Base-by-base conservation (phyloP, 2,113 vertebrate genomes). In the Rhea americana region DNA sequence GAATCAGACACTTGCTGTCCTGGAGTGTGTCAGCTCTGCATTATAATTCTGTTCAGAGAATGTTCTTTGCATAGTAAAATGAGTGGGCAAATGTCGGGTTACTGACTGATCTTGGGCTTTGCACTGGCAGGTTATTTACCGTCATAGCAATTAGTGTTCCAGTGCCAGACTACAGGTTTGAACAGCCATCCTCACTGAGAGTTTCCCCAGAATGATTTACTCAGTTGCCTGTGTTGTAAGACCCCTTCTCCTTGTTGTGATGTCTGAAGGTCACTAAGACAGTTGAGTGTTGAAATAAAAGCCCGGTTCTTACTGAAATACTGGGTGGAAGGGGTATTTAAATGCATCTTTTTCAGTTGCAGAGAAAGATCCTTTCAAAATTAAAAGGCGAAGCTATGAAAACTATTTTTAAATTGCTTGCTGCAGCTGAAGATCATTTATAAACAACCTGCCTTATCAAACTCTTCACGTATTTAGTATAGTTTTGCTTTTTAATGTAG, bases 191-290 rank as follows among this genome's bases (percentile, higher is more conserved):
- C 43, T 17, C 56, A 5, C 9, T 4, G 4, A 1, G 3, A 4
- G 24, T 28, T 72, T 47, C 39, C 45, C 32, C 21, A 26, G 17
- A 24, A 0, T 43, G 51, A 59, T 17, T 21, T 37, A 28, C 48
- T 55, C 39, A 0, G 0, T 3, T 58, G 87, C 71, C 71, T 48
- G 53, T 61, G 19, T 56, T 41, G 51, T 15, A 76, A 81, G 32
- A 89, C 16, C 17, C 37, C 2, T 1, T 13, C 25, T 48, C 5
- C 22, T 50, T 8, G 28, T 43, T 35, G 17, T 0, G 0, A 35
- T 37, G 55, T 55, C 28, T 85, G 43, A 85, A 82, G 26, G 35
- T 25, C 28, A 62, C 13, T 0, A 9, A 75, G 21, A 9, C 3
- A 21, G 11, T 7, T 72, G 58, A 67, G 66, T 20, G 21, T 5